Evolutionary conservation across 2,888 invertebrate genomes (phyloP).

Genomic region (Spisula subtruncata): DNA sequence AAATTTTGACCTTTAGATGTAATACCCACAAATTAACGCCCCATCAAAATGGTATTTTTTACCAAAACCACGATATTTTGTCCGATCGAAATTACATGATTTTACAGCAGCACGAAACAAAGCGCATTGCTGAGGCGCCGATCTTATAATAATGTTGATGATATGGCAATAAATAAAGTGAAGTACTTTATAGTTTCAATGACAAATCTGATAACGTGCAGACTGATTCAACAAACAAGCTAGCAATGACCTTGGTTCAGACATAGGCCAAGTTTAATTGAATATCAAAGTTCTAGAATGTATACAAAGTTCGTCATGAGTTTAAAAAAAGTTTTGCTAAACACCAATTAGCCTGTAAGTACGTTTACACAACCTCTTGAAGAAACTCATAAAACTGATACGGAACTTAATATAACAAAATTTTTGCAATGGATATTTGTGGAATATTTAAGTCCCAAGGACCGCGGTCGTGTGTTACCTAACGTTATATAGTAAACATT

Average conservation of each 20-base stretch:
- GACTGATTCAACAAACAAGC: no score
- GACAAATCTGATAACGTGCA: no score
- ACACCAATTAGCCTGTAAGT: background rate
- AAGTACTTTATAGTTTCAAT: no score
- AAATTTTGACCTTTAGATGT: no score
- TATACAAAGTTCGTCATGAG: background rate
- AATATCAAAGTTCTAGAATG: background rate
- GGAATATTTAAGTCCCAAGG: background rate
- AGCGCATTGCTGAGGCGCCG: no score
- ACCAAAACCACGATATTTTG: no score
- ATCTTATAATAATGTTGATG: no score
- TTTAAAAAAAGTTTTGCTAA: conserved; percentile 1
- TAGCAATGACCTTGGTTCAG: background rate
- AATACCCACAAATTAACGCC: no score
- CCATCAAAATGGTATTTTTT: no score
- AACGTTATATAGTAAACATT: background rate
- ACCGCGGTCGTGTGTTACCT: background rate
- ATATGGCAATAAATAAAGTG: no score
- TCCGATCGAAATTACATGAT: no score
- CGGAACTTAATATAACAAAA: background rate
- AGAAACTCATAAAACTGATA: conserved; percentile 15
- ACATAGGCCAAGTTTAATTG: background rate
- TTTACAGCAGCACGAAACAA: no score
- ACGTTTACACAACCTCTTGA: background rate
- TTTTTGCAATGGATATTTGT: background rate